Percentiles rank a stretch among this genome's conserved stretches.
Evolutionary conservation across 2,888 invertebrate genomes (phyloP).

Genomic region (Alcis repandata): DNA sequence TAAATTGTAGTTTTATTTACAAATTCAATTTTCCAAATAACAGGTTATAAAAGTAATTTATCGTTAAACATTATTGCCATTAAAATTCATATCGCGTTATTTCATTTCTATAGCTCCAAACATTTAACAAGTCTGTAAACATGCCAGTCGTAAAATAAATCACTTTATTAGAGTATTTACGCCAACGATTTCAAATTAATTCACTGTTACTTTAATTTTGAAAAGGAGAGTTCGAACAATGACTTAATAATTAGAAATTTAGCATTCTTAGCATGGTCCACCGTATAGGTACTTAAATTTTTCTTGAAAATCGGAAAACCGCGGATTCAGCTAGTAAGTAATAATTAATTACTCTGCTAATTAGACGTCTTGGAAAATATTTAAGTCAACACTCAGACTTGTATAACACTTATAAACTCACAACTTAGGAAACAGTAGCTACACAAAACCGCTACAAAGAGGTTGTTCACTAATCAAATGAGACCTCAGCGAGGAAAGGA

Average conservation of each 20-base stretch:
- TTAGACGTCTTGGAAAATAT: not conserved
- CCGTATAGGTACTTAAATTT: too few relatives aligned
- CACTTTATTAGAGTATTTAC: not conserved
- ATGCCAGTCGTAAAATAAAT: conserved; percentile 14
- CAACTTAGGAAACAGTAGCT: too few relatives aligned
- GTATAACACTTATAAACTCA: too few relatives aligned
- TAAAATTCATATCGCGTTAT: conserved; percentile 4
- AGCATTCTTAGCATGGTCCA: too few relatives aligned
- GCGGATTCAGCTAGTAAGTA: too few relatives aligned
- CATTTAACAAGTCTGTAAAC: conserved; percentile 15
- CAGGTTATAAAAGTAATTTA: not conserved
- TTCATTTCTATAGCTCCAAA: conserved; percentile 7
- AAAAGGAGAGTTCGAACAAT: not conserved
- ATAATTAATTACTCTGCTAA: not conserved
- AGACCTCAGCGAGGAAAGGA: too few relatives aligned
- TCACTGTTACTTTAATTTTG: not conserved
- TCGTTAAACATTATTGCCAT: not conserved
- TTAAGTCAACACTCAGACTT: not conserved
- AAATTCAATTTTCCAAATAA: not conserved
- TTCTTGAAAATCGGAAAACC: too few relatives aligned
- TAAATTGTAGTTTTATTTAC: not conserved
- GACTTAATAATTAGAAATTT: not conserved
- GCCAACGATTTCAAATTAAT: not conserved
- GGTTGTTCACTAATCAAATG: too few relatives aligned
- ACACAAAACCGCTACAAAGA: too few relatives aligned